Evolutionary conservation across 2,797 vertebrate genomes (phyloP), one percentile per base, ranked within the genome.

Genomic region (Knipowitschia caucasica): DNA sequence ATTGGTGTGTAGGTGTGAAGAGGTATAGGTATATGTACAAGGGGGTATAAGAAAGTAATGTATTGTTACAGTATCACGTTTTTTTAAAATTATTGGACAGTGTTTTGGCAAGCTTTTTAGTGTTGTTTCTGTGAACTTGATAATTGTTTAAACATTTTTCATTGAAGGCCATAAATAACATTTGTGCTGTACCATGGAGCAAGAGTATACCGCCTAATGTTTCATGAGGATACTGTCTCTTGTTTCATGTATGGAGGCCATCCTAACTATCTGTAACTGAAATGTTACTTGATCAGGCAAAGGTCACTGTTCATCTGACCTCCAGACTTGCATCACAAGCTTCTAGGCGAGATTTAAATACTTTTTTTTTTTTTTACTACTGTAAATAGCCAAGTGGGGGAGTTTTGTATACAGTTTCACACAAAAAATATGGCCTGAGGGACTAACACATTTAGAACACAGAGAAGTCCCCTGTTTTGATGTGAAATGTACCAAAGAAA

Each of bases 261-360:
- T 30, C 40, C 53, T 23, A 42, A 3, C 17, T 78, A 43, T 34
- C 59, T 67, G 43, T 23, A 18, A 1, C 7, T 62, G 56, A 68
- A 56, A 73, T 50, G 46, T 59, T 56, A 53, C 56, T 44, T 1
- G n/a, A 26, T 43, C 36, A 12, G 45, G 55, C 40, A 54, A 9
- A 26, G 39, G 53, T 57, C 39, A 65, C 54, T 36, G 47, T 35
- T 38, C 44, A 53, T 4, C 1, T 62, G 59, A 73, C 66, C 58
- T 30, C 20, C n/a, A 50, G 54, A 53, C 66, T 55, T 69, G 71
- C 76, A 40, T 66, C 47, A 25, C 46, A 55, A 47, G 43, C 46
- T 39, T 10, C 36, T 55, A 26, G 21, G 44, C 33, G 21, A 21
- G 43, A 33, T 27, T 12, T n/a, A 23, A 49, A 3, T 33, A 33